Percentiles rank a stretch among this genome's conserved stretches.
phyloP scores from a whole-genome alignment of 2,113 vertebrate species.

The Eudorcas thomsonii region DNA sequence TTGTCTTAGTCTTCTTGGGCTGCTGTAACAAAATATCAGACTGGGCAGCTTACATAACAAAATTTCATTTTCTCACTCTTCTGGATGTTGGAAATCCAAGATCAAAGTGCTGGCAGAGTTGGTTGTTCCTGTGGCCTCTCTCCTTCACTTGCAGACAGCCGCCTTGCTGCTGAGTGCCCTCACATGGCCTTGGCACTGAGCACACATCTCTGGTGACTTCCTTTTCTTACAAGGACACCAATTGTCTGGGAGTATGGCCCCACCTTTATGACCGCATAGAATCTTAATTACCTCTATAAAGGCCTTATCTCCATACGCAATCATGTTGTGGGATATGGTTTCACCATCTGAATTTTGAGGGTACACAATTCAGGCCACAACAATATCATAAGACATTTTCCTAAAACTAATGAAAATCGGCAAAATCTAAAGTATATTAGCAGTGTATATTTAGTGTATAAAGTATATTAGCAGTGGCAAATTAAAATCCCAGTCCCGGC shows the following conservation, averaged over 20 bases:
- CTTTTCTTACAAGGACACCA: neutral
- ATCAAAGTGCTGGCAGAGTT: neutral
- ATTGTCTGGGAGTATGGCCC: neutral
- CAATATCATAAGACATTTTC: neutral
- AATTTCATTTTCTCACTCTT: neutral
- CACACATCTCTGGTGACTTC: neutral
- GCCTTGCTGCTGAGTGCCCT: neutral
- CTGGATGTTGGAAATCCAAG: neutral
- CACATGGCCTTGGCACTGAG: neutral
- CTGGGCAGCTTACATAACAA: neutral
- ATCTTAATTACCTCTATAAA: neutral
- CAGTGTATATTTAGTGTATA: neutral
- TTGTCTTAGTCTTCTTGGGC: neutral
- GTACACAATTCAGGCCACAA: neutral
- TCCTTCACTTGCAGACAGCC: neutral
- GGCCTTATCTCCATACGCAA: neutral
- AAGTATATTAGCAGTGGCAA: neutral
- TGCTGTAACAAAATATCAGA: neutral
- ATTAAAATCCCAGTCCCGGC: neutral
- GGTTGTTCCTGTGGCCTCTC: neutral
- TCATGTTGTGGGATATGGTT: neutral
- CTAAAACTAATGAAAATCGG: neutral
- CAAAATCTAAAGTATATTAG: neutral
- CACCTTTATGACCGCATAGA: neutral
- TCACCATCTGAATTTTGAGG: neutral